Conservation (phyloP, 2,113 vertebrate genomes). For the Entelurus aequoreus region DNA sequence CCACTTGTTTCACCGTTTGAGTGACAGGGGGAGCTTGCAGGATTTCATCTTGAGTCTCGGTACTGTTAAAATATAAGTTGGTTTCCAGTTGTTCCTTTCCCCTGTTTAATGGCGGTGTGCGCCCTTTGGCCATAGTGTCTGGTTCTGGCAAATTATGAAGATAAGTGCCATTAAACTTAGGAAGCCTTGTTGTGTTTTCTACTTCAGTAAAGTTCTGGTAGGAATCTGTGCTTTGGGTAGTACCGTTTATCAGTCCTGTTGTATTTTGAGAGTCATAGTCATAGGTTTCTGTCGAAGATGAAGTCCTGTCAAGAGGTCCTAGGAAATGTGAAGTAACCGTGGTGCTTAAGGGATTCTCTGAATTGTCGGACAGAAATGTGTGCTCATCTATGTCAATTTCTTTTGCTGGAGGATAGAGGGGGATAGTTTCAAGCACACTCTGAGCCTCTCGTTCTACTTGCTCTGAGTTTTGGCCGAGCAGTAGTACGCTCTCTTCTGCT, state of each 20-base stretch:
- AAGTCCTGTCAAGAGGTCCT: conserved; percentile 20
- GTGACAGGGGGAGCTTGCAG: conserved; percentile 18
- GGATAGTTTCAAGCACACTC: conserved; percentile 83
- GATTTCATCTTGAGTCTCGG: conserved; percentile 16
- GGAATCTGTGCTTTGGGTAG: conserved; percentile 28
- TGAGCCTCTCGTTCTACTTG: conserved; percentile 78
- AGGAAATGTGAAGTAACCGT: conserved; percentile 6
- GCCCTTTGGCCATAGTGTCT: conserved; percentile 15
- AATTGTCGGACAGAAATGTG: conserved; percentile 18
- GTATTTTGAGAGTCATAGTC: conserved; percentile 18
- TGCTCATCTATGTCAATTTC: conserved; percentile 20
- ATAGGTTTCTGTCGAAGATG: conserved; percentile 18
- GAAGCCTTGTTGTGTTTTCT: conserved; percentile 27
- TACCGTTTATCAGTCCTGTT: conserved; percentile 10
- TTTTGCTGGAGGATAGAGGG: conserved; percentile 27
- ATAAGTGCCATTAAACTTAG: conserved; percentile 7
- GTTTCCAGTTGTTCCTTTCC: conserved; percentile 21
- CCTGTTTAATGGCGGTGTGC: conserved; percentile 7
- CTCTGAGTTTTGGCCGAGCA: conserved; percentile 62
- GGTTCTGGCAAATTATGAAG: conserved; percentile 29
- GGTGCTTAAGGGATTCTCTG: conserved; percentile 20
- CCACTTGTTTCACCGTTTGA: not conserved
- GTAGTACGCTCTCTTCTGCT: conserved; percentile 78
- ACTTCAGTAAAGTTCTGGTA: conserved; percentile 29
- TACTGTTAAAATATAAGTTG: conserved; percentile 11